Base-by-base conservation (phyloP, 1,140 invertebrate species). In the Dreissena rostriformis region DNA sequence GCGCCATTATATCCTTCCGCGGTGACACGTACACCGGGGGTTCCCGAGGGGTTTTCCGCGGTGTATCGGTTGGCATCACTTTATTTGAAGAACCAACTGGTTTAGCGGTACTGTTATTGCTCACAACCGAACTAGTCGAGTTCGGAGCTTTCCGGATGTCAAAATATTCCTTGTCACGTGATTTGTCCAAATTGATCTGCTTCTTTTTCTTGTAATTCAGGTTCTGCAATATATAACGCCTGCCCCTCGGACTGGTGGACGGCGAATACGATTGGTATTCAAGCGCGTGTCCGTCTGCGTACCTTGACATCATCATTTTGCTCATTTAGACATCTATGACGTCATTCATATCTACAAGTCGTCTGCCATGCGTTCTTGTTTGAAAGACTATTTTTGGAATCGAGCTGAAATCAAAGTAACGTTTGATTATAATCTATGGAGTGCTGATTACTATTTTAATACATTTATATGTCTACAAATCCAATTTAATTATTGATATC, bases 31-130 rank as follows among this genome's bases (percentile, higher is more conserved):
- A 73, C 15, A 82, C 71, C 5, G 68, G 68, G 8, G 68, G 67
- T 22, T 71, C 53, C 1, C 71, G 71, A 29, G 71, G 71, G 49
- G 71, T 73, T 52, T 73, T 73, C 51, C 73, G 17, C 11, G 73
- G 73, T 14, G 52, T 8, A 7, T 74, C 79, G 61, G 79, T 82
- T n/a, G 79, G 79, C 79, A 82, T 82, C 17, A 82, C 71, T 82
- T 74, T 82, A 39, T 82, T 82, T 0, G 79, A 63, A 17, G 79
- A 65, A 39, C 79, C 79, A 2, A 82, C 51, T 26, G 55, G 79
- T 61, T 80, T 80, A 53, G 17, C 53, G 57, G 14, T 51, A 28
- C 51, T 79, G 15, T 53, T 39, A 14, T 79, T 70, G 10, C 65
- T 67, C 10, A 6, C 51, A 39, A 70, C 67, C 4, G 79, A 82